Evolutionary conservation across 2,797 vertebrate species (phyloP).

Genomic region (Fratercula arctica): DNA sequence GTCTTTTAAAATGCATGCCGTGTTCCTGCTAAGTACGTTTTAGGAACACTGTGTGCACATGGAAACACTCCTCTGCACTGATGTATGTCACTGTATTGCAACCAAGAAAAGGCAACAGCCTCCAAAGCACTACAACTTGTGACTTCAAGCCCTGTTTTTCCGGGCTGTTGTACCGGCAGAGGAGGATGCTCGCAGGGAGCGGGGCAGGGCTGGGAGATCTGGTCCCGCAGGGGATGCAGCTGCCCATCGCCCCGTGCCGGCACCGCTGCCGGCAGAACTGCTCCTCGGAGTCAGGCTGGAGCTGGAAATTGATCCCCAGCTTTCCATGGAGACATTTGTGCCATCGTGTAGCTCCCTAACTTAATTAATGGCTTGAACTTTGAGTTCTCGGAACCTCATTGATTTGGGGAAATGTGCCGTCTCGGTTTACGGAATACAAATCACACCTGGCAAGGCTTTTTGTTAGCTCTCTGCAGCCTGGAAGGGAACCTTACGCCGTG

Average conservation of each 20-base stretch:
- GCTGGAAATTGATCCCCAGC: neutral
- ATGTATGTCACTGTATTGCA: neutral
- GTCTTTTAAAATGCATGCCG: neutral
- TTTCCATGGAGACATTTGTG: neutral
- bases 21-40: neutral
- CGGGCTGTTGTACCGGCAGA: accelerated
- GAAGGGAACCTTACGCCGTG: accelerated
- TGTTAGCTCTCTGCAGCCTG: neutral
- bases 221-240: accelerated
- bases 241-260: neutral
- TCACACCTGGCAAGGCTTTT: neutral
- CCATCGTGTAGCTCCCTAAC: neutral
- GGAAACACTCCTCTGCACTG: neutral
- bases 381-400: neutral
- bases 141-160: neutral
- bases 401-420: neutral
- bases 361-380: neutral
- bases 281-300: accelerated
- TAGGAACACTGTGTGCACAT: neutral
- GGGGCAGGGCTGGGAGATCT: accelerated
- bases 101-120: neutral
- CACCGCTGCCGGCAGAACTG: accelerated
- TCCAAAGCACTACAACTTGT: neutral
- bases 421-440: neutral
- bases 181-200: accelerated